Evolutionary conservation across 2,888 invertebrate genomes (phyloP), one percentile per base, ranked within the genome.

Genomic region (Xestia sexstrigata): DNA sequence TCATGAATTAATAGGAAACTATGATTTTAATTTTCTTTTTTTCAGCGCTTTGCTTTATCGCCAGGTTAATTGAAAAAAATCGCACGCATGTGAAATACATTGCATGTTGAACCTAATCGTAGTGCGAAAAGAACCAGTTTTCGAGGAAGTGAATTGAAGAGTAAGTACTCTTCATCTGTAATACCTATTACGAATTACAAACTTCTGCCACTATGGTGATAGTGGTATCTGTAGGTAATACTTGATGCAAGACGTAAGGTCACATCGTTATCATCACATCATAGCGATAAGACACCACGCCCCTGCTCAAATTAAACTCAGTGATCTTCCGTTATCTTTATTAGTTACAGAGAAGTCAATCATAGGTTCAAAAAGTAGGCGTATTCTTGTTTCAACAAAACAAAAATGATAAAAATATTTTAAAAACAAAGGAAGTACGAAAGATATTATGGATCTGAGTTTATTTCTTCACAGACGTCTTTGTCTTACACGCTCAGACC

Each of bases 281-380:
- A 42, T 2, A 13, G 23, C 7, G 82, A 85, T 70, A 81, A 62
- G 20, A n/a, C 26, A 66, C 69, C 85, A 47, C 81, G 76, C 85
- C 82, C 49, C 65, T 84, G 23, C 13, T 55, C n/a, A 26, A 26
- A 45, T 26, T 45, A 23, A 23, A 70, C 55, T 62, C 39, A 1
- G 45, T 83, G 58, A 80, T 47, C 68, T 74, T 47, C 15, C 26
- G 9, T 3, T 74, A 84, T 84, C 72, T 58, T 35, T 49, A 39
- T 42, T 58, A 20, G 20, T 35, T 52, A 9, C 23, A 13, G 20
- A 26, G 15, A 62, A 49, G 49, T 42, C 68, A 72, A 20, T 60
- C 52, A 70, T 70, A 84, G 49, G 78, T 77, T 70, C 73, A 77
- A 83, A 83, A 82, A 60, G 71, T 13, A 71, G 86, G 86, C 67